Conservation (phyloP, 2,113 vertebrate species). For the Rhineura floridana region DNA sequence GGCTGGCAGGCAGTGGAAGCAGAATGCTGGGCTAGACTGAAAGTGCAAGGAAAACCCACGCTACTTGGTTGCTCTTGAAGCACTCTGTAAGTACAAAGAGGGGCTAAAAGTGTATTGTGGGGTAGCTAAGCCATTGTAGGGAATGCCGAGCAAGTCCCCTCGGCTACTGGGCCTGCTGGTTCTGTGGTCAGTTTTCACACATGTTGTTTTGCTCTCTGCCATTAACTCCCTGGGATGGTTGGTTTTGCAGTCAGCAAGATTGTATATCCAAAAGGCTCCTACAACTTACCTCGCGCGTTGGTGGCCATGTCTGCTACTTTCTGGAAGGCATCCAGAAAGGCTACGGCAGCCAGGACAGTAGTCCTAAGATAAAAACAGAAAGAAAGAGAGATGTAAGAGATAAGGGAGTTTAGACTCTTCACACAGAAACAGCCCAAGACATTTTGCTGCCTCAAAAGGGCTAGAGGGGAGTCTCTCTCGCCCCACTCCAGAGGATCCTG, state of each 20-base stretch:
- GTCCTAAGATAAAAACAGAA: slow-evolving; percentile 79
- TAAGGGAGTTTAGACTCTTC: background rate
- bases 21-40: background rate
- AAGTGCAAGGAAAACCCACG: background rate
- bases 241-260: background rate
- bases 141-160: background rate
- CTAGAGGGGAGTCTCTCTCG: background rate
- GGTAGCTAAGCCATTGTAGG: no score
- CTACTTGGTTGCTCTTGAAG: background rate
- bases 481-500: background rate
- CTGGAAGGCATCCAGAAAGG: slow-evolving; percentile 98
- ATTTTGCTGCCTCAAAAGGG: background rate
- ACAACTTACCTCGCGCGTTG: slow-evolving; percentile 91
- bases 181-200: background rate
- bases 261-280: background rate
- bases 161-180: background rate
- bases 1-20: background rate
- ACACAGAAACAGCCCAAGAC: background rate
- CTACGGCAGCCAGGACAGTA: slow-evolving; percentile 94
- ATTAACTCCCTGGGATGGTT: background rate
- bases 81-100: background rate
- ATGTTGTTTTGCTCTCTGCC: background rate
- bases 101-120: background rate
- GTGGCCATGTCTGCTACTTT: slow-evolving; percentile 99
- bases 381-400: background rate